Base-by-base conservation (phyloP, 2,797 vertebrate genomes). In the Lophura swinhoii region DNA sequence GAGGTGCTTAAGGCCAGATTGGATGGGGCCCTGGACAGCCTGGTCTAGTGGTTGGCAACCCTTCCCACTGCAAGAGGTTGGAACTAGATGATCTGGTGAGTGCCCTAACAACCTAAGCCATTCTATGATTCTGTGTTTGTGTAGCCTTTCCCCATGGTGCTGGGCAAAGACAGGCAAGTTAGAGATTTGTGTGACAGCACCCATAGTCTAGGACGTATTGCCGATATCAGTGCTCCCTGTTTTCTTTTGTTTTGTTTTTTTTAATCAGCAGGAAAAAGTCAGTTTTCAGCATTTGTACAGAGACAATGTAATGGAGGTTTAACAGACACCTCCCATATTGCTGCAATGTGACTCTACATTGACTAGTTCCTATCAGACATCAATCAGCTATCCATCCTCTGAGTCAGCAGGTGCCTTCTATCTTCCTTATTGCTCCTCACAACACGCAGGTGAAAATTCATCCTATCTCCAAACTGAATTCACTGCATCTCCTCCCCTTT, bases 281-380 rank as follows among this genome's bases (percentile, higher is more conserved):
- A 2, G 22, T 71, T 87, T 53, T 89, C 62, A 91, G 67, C 51
- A 28, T 80, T 95, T 80, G 15, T 91, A 75, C 58, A 87, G 74
- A 79, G 69, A 29, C 39, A 4, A 13, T 5, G 18, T 81, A 62
- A 51, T 68, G 62, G 72, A 68, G 60, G 41, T 29, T 84, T 89
- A 75, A 77, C 73, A 91, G 70, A 29, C 72, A 53, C 28, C 44
- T 95, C 77, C 74, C 14, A 28, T 10, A 16, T 70, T 87, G 69
- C 63, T 69, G 16, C 71, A 59, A 1, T 31, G 60, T 70, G 81
- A 71, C 81, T 90, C 26, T 80, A 4, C 21, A 11, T 33, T 75
- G 62, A 48, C 73, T 60, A 26, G 41, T 51, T 93, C 58, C 64
- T 60, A 49, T 56, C 48, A 67, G 46, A 18, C 48, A 43, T 92